Evolutionary conservation across 2,113 vertebrate species (phyloP).

Genomic region (Gasterosteus aculeatus): DNA sequence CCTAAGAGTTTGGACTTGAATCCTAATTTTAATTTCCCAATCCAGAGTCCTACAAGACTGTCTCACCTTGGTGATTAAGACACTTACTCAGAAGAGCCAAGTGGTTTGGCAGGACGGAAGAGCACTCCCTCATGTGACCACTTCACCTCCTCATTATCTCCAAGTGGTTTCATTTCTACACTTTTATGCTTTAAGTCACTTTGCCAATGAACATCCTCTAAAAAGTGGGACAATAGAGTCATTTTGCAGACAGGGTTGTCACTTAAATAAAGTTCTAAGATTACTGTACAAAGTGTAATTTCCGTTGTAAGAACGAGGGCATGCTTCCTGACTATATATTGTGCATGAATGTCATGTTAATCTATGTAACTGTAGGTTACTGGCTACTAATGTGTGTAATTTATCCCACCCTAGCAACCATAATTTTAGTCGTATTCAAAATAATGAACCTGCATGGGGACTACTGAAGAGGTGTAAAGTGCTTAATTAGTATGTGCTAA

Average conservation of each 20-base stretch:
- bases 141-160: constrained; percentile 33
- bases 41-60: not conserved
- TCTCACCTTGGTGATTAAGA: constrained; percentile 16
- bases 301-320: not conserved
- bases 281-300: not conserved
- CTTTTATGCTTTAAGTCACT: constrained; percentile 27
- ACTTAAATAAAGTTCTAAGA: not conserved
- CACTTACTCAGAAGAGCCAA: constrained; percentile 10
- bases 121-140: not conserved
- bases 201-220: constrained; percentile 20
- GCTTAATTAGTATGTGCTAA: not conserved
- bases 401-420: not conserved
- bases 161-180: constrained; percentile 38
- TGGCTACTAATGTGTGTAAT: not conserved
- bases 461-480: not conserved
- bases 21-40: not conserved
- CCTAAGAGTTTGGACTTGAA: not conserved
- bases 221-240: not conserved
- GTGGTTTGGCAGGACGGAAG: constrained; percentile 30
- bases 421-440: not conserved
- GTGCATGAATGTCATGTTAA: not conserved
- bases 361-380: not conserved
- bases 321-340: not conserved
- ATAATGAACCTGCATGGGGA: not conserved
- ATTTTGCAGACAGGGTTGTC: not conserved